Evolutionary conservation across 2,888 invertebrate species (phyloP), one percentile per base, ranked within the genome.

Genomic region (Achlya flavicornis): DNA sequence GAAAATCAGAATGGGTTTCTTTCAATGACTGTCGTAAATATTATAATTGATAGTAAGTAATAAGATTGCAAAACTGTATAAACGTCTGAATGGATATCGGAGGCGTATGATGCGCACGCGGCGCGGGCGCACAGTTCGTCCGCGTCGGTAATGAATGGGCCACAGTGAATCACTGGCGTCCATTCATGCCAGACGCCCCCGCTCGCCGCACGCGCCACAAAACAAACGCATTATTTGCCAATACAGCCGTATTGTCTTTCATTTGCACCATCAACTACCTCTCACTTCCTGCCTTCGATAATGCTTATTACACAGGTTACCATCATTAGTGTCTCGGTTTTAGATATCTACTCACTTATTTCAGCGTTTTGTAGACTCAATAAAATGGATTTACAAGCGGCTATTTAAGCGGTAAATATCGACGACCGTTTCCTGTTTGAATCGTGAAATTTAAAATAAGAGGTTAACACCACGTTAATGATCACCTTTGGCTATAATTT

Each of bases 181-280:
- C 92, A 92, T 93, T 92, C 89, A 92, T 84, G 75, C 78, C 68
- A 63, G 67, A 79, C 90, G 88, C 90, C 91, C 86, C 87, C 91
- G 84, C 90, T 72, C 78, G 77, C 77, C 80, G 87, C 90, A 85
- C 88, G 87, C 85, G 88, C 84, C 82, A 78, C 61, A 53, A 61
- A 75, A 83, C 83, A 80, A 84, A 87, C 85, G 86, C 82, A 83
- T 85, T 86, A 84, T 83, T 84, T 83, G 81, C 83, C 81, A 83
- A 84, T 83, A 79, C 73, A 69, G 66, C 66, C 67, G 77, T 87
- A 90, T 90, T 90, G 89, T 90, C 74, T 82, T 89, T 89, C 85
- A 87, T 87, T 87, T 84, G 80, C 83, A 84, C 82, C 83, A 84
- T 81, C 80, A 79, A 76, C 72, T 81, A 76, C 87, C 87, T 88